Evolutionary conservation across 1,140 invertebrate genomes (phyloP).

Genomic region (Zophobas atratus): DNA sequence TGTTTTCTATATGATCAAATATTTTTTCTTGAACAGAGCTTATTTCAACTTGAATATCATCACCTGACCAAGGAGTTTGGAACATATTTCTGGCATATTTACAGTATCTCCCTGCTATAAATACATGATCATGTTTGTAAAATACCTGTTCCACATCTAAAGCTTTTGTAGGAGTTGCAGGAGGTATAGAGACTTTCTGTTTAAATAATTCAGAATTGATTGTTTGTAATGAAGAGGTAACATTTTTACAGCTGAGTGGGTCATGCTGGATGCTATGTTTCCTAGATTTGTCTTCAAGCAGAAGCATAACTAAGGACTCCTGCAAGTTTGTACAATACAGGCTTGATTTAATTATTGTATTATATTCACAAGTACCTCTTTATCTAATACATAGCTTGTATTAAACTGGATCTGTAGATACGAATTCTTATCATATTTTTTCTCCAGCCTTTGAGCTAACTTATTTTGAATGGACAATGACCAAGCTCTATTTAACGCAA

Average conservation of each 20-base stretch:
- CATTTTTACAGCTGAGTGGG: constrained; percentile 63
- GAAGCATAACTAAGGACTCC: constrained; percentile 9
- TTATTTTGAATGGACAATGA: constrained; percentile 63
- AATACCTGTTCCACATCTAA: constrained; percentile 68
- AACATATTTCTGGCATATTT: constrained; percentile 90
- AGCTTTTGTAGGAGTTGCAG: constrained; percentile 64
- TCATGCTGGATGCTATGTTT: constrained; percentile 56
- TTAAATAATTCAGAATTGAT: constrained; percentile 69
- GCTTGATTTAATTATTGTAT: too few relatives aligned
- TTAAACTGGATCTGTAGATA: constrained; percentile 61
- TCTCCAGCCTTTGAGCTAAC: constrained; percentile 57
- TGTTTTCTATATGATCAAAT: constrained; percentile 73
- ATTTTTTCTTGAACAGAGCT: constrained; percentile 94
- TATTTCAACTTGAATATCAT: constrained; percentile 85
- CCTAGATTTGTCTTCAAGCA: constrained; percentile 62
- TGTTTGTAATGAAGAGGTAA: constrained; percentile 68
- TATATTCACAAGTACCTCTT: constrained; percentile 45
- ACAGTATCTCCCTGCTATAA: constrained; percentile 83
- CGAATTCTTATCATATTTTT: constrained; percentile 59
- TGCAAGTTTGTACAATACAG: neutral
- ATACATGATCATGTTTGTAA: constrained; percentile 72
- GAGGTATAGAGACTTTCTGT: constrained; percentile 68
- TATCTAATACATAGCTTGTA: constrained; percentile 60
- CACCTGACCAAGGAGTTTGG: constrained; percentile 95
- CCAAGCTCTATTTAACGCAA: constrained; percentile 48